Evolutionary conservation across 2,113 vertebrate species (phyloP), one percentile per base, ranked within the genome.

Genomic region (Carettochelys insculpta): DNA sequence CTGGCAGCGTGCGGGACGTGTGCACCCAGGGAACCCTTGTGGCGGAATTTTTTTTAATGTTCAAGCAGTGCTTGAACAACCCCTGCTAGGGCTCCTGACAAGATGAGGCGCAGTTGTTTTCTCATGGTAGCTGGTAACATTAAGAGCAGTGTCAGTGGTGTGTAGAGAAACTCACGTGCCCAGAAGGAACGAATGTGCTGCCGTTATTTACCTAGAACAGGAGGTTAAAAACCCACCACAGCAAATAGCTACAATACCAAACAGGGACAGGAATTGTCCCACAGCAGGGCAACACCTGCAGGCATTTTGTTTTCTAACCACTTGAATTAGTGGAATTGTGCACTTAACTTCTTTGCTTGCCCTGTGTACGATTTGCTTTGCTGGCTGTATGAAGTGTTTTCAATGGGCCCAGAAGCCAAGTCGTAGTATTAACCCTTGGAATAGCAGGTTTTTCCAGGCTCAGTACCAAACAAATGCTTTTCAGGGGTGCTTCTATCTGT

Each of bases 181-280:
- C 77, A 22, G 61, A 81, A 76, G 83, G n/a, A 78, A 71, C 77
- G 4, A 19, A 43, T 54, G 43, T 61, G 24, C 13, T 31, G 2
- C 3, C 1, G 6, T 83, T 85, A 87, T 38, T 34, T 85, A 27
- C 77, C 78, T 88, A 71, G 34, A 61, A 82, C 93, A 92, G 90
- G 87, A 81, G 85, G 90, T 56, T 53, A 89, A 94, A 93, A 88
- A 71, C 48, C 56, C 54, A 82, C 43, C 4, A 20, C 2, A 52
- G 94, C 86, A 76, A 92, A 75, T 8, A 80, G 20, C 1, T 12
- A 81, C 83, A 75, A 43, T 27, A 45, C 76, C 83, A 17, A 25
- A 27, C 0, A 2, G 43, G 47, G 53, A 31, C 54, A 29, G 0
- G 11, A 79, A 81, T 38, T 78, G 79, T 34, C 84, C 79, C 34